phyloP scores from a whole-genome alignment of 2,888 invertebrate species.

The Sepiola atlantica region DNA sequence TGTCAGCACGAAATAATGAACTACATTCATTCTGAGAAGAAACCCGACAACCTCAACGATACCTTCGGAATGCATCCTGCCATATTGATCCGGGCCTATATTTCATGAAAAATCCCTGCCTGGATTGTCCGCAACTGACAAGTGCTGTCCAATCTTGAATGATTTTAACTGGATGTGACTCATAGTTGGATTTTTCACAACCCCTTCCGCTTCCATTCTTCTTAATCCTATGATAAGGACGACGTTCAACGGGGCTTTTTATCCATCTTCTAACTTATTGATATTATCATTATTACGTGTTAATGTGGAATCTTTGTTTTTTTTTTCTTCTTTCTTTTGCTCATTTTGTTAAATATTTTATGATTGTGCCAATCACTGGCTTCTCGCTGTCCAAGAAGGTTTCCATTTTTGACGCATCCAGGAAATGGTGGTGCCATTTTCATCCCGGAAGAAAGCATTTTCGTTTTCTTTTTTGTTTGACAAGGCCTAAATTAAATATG shows the following conservation, averaged over 20 bases:
- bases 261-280: neutral
- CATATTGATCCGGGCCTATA: neutral
- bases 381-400: neutral
- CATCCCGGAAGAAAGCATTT: neutral
- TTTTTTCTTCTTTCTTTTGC: too few species aligned
- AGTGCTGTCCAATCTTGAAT: conserved; percentile 50
- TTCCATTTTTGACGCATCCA: too few species aligned
- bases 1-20: too few species aligned
- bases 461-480: neutral
- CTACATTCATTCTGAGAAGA: too few species aligned
- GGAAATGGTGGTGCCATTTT: neutral
- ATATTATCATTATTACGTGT: neutral
- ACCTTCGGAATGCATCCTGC: too few species aligned
- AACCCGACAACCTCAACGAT: too few species aligned
- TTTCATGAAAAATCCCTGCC: conserved; percentile 48
- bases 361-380: neutral
- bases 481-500: neutral
- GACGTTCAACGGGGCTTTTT: neutral
- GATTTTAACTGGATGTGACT: neutral
- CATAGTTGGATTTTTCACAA: neutral
- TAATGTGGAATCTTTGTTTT: neutral
- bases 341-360: neutral
- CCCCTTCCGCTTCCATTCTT: neutral
- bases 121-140: conserved; percentile 54
- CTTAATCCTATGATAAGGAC: neutral